Evolutionary conservation across 2,888 invertebrate genomes (phyloP).

Genomic region (Metacarcinus magister): DNA sequence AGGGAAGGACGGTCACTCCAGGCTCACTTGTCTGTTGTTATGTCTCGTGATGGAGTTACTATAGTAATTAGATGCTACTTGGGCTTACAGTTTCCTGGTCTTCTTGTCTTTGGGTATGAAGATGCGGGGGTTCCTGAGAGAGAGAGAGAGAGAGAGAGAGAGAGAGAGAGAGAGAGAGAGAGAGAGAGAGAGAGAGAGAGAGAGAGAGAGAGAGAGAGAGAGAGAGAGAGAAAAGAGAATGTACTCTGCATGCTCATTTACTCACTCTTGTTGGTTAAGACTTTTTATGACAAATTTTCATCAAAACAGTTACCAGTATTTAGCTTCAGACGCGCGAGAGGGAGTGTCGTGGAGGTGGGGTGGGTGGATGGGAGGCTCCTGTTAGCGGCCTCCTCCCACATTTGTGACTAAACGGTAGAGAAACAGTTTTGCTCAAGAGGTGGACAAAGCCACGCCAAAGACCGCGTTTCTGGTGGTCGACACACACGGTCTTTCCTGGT

Average conservation of each 20-base stretch:
- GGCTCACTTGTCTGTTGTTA: background rate
- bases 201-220: background rate
- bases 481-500: conserved; percentile 17
- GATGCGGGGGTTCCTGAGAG: background rate
- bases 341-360: conserved; percentile 4
- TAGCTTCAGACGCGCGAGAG: background rate
- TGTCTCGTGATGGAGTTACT: background rate
- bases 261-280: too few species aligned
- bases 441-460: conserved; percentile 42
- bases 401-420: conserved; percentile 26
- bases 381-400: background rate
- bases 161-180: too few species aligned
- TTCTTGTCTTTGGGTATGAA: background rate
- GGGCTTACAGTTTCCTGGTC: background rate
- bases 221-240: too few species aligned
- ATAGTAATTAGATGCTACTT: background rate
- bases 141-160: conserved; percentile 30
- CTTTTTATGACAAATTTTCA: too few species aligned
- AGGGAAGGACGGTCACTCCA: background rate
- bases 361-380: background rate
- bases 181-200: background rate
- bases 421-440: conserved; percentile 32
- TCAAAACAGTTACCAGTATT: background rate
- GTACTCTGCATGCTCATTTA: too few species aligned
- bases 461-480: background rate